Evolutionary conservation across 2,888 invertebrate genomes (phyloP).

Genomic region (Norana najaformis): DNA sequence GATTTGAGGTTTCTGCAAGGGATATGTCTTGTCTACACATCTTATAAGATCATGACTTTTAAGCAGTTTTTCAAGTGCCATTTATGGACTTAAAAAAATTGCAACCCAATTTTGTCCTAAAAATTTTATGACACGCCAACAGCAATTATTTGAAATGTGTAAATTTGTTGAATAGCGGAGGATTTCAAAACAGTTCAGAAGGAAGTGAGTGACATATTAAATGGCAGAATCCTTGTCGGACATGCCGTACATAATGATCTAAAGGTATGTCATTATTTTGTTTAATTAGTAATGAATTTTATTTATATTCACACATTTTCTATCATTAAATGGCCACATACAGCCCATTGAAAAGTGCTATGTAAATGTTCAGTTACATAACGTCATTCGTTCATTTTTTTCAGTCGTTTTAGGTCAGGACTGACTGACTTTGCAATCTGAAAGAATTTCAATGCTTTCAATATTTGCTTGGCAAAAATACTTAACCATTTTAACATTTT

Average conservation of each 20-base stretch:
- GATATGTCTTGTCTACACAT: too few species aligned
- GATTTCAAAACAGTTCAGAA: conserved; percentile 72
- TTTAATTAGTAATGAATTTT: conserved; percentile 16
- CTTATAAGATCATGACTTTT: too few species aligned
- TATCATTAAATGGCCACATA: not conserved
- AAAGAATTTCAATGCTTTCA: too few species aligned
- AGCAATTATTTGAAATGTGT: not conserved
- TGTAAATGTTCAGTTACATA: not conserved
- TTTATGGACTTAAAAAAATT: not conserved
- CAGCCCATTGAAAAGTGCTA: not conserved
- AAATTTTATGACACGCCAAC: too few species aligned
- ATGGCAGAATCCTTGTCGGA: conserved; percentile 78
- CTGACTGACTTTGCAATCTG: too few species aligned
- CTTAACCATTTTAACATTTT: not conserved
- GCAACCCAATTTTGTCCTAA: not conserved
- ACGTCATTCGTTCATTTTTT: not conserved
- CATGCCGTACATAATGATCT: conserved; percentile 85
- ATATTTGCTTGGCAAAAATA: not conserved
- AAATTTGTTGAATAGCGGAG: conserved; percentile 54
- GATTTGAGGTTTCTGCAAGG: too few species aligned
- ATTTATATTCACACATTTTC: not conserved
- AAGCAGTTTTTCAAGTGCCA: not conserved
- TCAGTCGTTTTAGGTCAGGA: not conserved
- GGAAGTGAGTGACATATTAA: conserved; percentile 76
- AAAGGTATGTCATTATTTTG: conserved; percentile 64